Conservation (phyloP, 2,113 vertebrate species). For the Mungos mungo region DNA sequence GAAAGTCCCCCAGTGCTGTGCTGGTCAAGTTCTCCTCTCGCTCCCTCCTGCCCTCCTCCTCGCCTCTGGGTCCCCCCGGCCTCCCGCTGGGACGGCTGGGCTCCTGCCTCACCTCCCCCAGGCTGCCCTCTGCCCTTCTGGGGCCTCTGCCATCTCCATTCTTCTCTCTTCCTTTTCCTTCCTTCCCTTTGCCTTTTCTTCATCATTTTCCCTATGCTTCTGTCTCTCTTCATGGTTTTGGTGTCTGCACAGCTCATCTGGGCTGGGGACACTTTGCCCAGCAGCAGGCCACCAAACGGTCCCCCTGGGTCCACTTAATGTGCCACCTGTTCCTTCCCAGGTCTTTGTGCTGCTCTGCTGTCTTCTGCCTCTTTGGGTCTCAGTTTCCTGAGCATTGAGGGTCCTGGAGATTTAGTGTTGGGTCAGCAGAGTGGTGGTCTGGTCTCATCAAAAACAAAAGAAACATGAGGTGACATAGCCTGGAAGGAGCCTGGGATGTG, state of each 20-base stretch:
- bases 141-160: not conserved
- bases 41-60: no score
- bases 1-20: not conserved
- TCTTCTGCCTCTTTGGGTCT: not conserved
- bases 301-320: fast-evolving
- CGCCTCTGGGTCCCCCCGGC: not conserved
- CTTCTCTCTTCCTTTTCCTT: not conserved
- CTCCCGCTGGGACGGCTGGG: not conserved
- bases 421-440: not conserved
- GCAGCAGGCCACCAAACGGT: not conserved
- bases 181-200: not conserved
- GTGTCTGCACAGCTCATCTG: not conserved
- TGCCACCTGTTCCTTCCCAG: fast-evolving
- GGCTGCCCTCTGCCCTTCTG: fast-evolving
- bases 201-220: not conserved
- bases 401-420: fast-evolving
- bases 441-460: not conserved
- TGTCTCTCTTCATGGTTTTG: not conserved
- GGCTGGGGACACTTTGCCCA: fast-evolving
- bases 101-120: not conserved
- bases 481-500: not conserved
- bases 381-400: fast-evolving
- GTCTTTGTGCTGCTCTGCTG: fast-evolving
- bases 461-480: not conserved
- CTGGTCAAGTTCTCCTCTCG: not conserved